These are phyloP conservation scores for Nebria ingens DNA, from an alignment of 1,140 invertebrate species.

Conservation along the genomic window DNA sequence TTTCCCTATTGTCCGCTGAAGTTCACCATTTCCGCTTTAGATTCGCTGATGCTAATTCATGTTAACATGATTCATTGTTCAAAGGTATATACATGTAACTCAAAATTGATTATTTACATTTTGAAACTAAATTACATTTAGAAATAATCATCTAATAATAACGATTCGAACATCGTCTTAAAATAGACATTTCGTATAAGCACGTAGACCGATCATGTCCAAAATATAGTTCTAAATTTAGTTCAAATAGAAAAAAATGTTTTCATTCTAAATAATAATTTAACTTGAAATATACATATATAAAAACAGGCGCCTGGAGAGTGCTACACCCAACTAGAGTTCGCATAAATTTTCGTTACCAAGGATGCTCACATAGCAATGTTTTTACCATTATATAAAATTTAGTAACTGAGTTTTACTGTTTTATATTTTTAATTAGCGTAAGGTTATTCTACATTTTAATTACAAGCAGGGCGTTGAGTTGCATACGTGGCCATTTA, in stretches of 20 bases:
- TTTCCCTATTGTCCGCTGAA: too few relatives aligned
- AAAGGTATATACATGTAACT: too few relatives aligned
- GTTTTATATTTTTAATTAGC: too few relatives aligned
- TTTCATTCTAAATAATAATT: too few relatives aligned
- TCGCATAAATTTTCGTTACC: neutral
- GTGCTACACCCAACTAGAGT: neutral
- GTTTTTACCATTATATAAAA: neutral
- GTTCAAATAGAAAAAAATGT: neutral
- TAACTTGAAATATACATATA: too few relatives aligned
- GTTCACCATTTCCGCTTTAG: too few relatives aligned
- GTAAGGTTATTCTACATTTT: too few relatives aligned
- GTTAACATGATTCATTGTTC: too few relatives aligned
- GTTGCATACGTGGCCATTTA: neutral
- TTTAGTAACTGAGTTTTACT: slow-evolving; percentile 10
- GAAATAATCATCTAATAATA: neutral
- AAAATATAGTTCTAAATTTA: neutral
- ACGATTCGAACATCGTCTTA: neutral
- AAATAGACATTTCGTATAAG: neutral
- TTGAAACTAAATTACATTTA: neutral
- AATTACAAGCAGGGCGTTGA: too few relatives aligned
- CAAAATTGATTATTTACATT: too few relatives aligned
- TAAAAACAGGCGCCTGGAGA: neutral
- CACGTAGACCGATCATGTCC: neutral
- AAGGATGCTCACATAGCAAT: too few relatives aligned
- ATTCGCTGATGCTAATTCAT: too few relatives aligned